Percentiles rank a stretch among this genome's conserved stretches.
phyloP scores from a whole-genome alignment of 2,888 invertebrate genomes.

The Pheosia gnoma region DNA sequence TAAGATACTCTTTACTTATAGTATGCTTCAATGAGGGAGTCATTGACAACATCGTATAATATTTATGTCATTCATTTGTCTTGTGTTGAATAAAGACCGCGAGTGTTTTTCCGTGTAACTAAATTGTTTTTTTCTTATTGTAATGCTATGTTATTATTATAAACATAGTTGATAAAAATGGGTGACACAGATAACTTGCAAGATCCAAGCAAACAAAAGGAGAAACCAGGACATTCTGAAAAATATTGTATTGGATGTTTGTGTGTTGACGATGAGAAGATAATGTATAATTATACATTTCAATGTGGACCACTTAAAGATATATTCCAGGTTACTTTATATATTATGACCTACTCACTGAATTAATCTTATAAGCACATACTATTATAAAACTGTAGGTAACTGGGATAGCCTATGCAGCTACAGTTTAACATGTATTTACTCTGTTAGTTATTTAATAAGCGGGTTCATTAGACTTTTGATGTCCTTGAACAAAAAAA shows the following conservation, averaged over 20 bases:
- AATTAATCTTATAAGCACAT: no score
- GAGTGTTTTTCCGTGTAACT: neutral
- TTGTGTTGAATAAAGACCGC: neutral
- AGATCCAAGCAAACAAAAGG: slow-evolving; percentile 1
- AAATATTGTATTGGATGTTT: slow-evolving; percentile 62
- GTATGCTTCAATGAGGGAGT: neutral
- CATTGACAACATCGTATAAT: neutral
- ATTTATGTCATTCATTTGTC: neutral
- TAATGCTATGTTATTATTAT: neutral
- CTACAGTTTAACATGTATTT: no score
- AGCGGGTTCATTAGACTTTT: no score
- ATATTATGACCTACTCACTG: no score
- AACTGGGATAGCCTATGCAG: no score
- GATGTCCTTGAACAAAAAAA: no score
- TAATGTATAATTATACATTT: slow-evolving; percentile 45
- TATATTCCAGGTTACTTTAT: slow-evolving; percentile 58
- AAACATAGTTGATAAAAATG: slow-evolving; percentile 18
- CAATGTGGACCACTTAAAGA: slow-evolving; percentile 50
- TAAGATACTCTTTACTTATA: neutral
- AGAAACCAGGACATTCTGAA: slow-evolving; percentile 12
- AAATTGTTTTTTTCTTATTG: neutral
- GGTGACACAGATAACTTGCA: slow-evolving; percentile 9
- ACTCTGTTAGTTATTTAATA: no score
- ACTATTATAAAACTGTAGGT: no score
- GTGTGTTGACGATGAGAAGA: slow-evolving; percentile 37